phyloP scores from a whole-genome alignment of 92 coral and sea anemone species.

The Palythoa heliodiscus region DNA sequence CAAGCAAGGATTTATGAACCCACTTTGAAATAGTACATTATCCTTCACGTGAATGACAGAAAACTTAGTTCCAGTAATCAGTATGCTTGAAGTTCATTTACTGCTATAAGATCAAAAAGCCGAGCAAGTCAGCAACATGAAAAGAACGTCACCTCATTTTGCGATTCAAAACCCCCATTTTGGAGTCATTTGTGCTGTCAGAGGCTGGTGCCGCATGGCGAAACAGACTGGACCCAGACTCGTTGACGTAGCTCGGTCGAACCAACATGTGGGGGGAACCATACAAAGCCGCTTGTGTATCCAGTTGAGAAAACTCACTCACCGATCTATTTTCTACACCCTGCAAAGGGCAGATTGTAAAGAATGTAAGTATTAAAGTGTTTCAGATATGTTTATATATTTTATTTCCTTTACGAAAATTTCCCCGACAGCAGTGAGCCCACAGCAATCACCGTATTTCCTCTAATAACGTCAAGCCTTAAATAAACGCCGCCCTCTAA shows the following conservation, averaged over 20 bases:
- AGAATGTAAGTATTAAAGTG: background rate
- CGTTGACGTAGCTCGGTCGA: slow-evolving; percentile 66
- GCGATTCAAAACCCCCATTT: slow-evolving; percentile 41
- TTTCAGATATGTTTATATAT: too few species aligned
- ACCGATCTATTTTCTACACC: slow-evolving; percentile 26
- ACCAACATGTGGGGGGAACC: slow-evolving; percentile 71
- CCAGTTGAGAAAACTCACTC: slow-evolving; percentile 59
- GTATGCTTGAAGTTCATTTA: background rate
- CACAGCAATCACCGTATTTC: too few species aligned
- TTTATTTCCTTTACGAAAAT: too few species aligned
- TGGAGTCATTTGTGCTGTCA: slow-evolving; percentile 52
- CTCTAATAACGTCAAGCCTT: too few species aligned
- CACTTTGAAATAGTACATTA: too few species aligned
- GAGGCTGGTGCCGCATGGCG: slow-evolving; percentile 54
- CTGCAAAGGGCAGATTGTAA: background rate
- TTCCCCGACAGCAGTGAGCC: too few species aligned
- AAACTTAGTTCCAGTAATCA: too few species aligned
- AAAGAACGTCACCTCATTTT: slow-evolving; percentile 48
- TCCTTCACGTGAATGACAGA: too few species aligned
- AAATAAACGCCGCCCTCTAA: too few species aligned
- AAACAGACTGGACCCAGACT: slow-evolving; percentile 69
- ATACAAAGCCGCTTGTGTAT: slow-evolving; percentile 48
- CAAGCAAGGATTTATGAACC: too few species aligned
- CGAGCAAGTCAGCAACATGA: too few species aligned
- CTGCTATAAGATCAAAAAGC: background rate